Evolutionary conservation across 2,113 vertebrate genomes (phyloP).

Genomic region (Tiliqua scincoides): DNA sequence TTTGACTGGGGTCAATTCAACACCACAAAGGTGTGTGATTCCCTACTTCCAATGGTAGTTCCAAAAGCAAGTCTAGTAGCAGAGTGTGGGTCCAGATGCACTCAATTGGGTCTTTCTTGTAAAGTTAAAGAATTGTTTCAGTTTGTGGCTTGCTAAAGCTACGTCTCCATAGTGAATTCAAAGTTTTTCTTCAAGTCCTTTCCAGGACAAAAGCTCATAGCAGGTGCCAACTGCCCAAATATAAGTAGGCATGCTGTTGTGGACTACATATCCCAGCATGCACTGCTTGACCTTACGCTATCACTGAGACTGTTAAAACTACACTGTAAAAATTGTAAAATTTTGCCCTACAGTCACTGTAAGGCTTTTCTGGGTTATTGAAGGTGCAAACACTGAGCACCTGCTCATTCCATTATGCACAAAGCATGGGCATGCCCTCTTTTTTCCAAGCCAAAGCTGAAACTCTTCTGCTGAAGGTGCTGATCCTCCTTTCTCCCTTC

Average conservation of each 20-base stretch:
- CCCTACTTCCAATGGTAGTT: neutral
- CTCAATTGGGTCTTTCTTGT: neutral
- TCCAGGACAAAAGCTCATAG: neutral
- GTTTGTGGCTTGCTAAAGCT: constrained; percentile 5
- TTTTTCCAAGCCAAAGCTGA: neutral
- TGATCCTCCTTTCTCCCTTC: neutral
- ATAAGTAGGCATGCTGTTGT: accelerated
- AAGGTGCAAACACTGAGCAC: neutral
- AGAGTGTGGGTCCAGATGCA: accelerated
- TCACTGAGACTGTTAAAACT: accelerated
- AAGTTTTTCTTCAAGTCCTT: neutral
- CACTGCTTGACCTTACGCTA: constrained; percentile 42
- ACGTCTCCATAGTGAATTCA: neutral
- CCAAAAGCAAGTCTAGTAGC: neutral
- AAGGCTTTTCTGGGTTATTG: neutral
- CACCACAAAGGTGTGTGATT: neutral
- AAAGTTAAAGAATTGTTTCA: neutral
- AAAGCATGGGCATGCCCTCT: accelerated
- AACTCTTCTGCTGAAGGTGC: neutral
- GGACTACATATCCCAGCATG: accelerated
- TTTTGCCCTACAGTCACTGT: accelerated
- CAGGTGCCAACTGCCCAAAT: accelerated
- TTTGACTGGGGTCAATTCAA: neutral
- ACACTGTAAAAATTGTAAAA: accelerated
- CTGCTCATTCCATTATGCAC: neutral